Base-by-base conservation (phyloP, 2,113 vertebrate species). In the Oryzias woworae region DNA sequence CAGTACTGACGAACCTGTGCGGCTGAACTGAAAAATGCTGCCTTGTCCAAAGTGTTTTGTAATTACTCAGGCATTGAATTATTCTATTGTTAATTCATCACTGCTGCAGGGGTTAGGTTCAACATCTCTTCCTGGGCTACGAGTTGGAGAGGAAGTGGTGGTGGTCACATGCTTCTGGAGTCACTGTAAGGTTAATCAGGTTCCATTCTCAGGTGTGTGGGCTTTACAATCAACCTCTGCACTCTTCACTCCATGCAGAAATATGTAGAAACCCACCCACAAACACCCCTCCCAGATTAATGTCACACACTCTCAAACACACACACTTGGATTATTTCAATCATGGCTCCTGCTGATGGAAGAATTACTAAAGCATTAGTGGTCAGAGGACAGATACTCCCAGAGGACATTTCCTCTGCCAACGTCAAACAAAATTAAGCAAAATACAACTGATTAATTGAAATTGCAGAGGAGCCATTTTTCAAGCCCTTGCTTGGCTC, bases 21-120 rank as follows among this genome's bases (percentile, higher is more conserved):
- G 95, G 95, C 96, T 94, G 93, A 95, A 93, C 94, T 97, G 96
- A 98, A 95, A 95, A 96, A 98, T 97, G 95, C 94, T 92, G 91
- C 94, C 86, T 90, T 95, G 95, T 95, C 95, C 94, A 93, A 95
- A 95, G 95, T 95, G 95, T 97, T 98, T 95, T 95, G 94, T 98
- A 97, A 98, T 98, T 98, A 98, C 95, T 92, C 93, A 94, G 94
- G 93, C 96, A 96, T 95, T 95, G 95, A 94, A 97, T 98, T 96
- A 94, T 94, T 95, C 87, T 95, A 94, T 96, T 96, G 94, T 97
- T 96, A 95, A 98, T 98, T 98, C 94, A 98, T 99, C 96, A 96
- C 94, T 86, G 94, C 91, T 91, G 94, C 92, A 93, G 94, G 95
- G 95, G 95, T 95, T 95, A 96, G 95, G 95, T 92, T 96, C 94